Percentiles rank a stretch among this genome's conserved stretches.
These are phyloP conservation scores for Sycon ciliatum DNA, from an alignment of 37 sponge, comb jelly and placozoan species.

Conservation along the genomic window DNA sequence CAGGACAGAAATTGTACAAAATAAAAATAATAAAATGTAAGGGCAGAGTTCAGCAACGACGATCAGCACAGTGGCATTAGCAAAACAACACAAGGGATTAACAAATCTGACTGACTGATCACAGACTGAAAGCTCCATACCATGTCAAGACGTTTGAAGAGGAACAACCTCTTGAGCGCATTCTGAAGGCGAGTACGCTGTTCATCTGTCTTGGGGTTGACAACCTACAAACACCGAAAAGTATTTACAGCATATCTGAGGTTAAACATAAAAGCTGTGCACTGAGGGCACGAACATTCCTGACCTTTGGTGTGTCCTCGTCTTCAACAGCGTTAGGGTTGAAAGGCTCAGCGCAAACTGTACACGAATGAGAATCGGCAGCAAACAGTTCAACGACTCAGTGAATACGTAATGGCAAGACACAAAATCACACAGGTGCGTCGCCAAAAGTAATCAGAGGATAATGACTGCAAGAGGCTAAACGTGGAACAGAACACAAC, in stretches of 20 bases:
- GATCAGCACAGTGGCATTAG: too few relatives aligned
- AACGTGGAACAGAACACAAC: background rate
- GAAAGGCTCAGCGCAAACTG: slow-evolving; percentile 75
- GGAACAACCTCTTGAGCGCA: slow-evolving; percentile 59
- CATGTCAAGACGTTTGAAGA: slow-evolving; percentile 65
- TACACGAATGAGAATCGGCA: background rate
- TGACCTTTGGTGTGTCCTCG: slow-evolving; percentile 21
- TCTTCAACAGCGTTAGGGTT: slow-evolving; percentile 46
- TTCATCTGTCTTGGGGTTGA: slow-evolving; percentile 78
- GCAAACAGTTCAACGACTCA: background rate
- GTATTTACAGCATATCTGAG: background rate
- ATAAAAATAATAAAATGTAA: too few relatives aligned
- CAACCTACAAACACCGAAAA: slow-evolving; percentile 33
- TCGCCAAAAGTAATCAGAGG: background rate
- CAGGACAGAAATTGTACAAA: too few relatives aligned
- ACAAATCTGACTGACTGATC: background rate
- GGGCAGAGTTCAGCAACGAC: too few relatives aligned
- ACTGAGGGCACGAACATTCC: background rate
- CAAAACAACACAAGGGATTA: too few relatives aligned
- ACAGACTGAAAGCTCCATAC: slow-evolving; percentile 5
- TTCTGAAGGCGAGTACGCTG: slow-evolving; percentile 61
- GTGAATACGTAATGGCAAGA: too few relatives aligned
- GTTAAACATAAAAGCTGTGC: background rate
- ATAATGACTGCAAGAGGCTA: background rate
- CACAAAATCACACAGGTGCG: background rate